A percentile compares a stretch with the other conserved stretches of the same genome.
Conservation (phyloP, 2,888 invertebrate genomes). For the Xylota segnis region DNA sequence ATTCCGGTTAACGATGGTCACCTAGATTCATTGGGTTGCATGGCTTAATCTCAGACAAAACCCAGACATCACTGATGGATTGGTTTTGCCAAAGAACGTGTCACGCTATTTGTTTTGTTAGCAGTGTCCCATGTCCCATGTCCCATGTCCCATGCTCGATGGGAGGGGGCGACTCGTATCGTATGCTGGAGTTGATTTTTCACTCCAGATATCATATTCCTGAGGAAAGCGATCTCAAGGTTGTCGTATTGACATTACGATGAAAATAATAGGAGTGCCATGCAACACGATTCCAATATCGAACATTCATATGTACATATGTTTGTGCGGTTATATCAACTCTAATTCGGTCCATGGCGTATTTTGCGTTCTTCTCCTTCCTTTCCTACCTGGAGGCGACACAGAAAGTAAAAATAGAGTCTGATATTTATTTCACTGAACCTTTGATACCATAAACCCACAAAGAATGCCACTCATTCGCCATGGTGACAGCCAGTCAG, state of each 20-base stretch:
- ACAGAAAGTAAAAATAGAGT: slow-evolving; percentile 32
- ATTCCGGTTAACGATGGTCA: slow-evolving; percentile 22
- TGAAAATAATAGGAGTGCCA: slow-evolving; percentile 35
- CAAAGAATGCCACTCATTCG: slow-evolving; percentile 40
- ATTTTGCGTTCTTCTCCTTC: slow-evolving; percentile 27
- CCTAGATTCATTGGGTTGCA: slow-evolving; percentile 9
- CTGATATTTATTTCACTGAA: slow-evolving; percentile 43
- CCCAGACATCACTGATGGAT: slow-evolving; percentile 44
- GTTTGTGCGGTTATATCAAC: not conserved
- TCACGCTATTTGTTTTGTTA: slow-evolving; percentile 47
- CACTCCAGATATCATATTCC: slow-evolving; percentile 47
- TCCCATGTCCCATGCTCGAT: no score
- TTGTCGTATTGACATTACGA: slow-evolving; percentile 30
- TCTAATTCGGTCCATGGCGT: slow-evolving; percentile 27
- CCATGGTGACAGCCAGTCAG: slow-evolving; percentile 47
- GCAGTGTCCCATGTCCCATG: slow-evolving; percentile 5
- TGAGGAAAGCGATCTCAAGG: slow-evolving; percentile 44
- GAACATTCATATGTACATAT: not conserved
- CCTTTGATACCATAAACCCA: slow-evolving; percentile 36
- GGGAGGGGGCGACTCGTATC: not conserved
- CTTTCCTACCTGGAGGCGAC: slow-evolving; percentile 21
- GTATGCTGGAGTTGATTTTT: slow-evolving; percentile 21
- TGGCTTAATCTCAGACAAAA: slow-evolving; percentile 33
- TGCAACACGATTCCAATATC: not conserved
- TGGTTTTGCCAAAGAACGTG: slow-evolving; percentile 38